Evolutionary conservation across 2,113 vertebrate genomes (phyloP), one percentile per base, ranked within the genome.

Genomic region (Psophia crepitans): DNA sequence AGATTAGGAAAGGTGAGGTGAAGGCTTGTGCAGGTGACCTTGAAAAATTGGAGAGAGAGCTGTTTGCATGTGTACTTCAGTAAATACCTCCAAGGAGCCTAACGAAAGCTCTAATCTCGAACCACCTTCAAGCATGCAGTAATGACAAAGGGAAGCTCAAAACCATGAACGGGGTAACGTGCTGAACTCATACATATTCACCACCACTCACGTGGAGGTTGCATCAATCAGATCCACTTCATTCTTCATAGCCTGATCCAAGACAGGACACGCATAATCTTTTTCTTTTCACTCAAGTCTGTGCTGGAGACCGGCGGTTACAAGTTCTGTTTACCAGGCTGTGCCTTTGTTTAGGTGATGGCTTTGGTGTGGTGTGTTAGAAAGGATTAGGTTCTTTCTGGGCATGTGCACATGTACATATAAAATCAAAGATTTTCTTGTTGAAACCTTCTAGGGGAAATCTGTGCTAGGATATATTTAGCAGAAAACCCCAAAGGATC

Each of bases 141-240:
- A 78, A 77, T 84, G 80, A 87, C 80, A 92, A 92, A 81, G 80
- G 64, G 56, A 75, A 95, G 83, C 83, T 94, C 83, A 89, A 84
- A 90, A 51, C 69, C 69, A 16, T 30, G 69, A 92, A 3, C 57
- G 37, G 53, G 13, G 56, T 64, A 53, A 66, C 4, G 65, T 1
- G 10, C 74, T 79, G 86, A 84, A 58, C 68, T 95, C 48, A 92
- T 84, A 23, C 57, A 82, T 87, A 79, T 95, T 95, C 77, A 94
- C 89, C 35, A 14, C 32, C 5, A 9, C 82, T 95, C 65, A 82
- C 8, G 3, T 78, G 83, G 73, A 79, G 48, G 77, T 48, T 84
- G 57, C 89, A 96, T 85, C 91, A 75, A 60, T 79, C 73, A 89
- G 77, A 87, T 69, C 74, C 0, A 1, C 70, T 91, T 93, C 58